phyloP scores from a whole-genome alignment of 2,888 invertebrate species.

The Hybos culiciformis region DNA sequence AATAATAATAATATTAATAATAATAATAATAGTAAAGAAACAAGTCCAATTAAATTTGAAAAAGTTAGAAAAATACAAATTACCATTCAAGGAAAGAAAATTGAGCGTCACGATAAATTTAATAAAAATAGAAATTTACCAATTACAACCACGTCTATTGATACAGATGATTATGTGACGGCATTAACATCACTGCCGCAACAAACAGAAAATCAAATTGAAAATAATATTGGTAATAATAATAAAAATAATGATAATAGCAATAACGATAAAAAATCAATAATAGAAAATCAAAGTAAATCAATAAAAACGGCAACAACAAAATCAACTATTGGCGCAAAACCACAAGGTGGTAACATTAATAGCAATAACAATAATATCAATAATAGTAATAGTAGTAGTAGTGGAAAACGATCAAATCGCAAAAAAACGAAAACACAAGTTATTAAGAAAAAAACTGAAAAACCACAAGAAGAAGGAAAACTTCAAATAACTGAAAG shows the following conservation, averaged over 20 bases:
- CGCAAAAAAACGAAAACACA: conserved; percentile 5
- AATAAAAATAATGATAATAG: no score
- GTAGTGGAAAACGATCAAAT: not conserved
- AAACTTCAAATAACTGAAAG: conserved; percentile 30
- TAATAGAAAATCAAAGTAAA: not conserved
- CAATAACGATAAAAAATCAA: no score
- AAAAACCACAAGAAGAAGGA: conserved; percentile 20
- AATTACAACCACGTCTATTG: conserved; percentile 23
- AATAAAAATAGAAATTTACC: conserved; percentile 14
- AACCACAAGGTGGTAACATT: not conserved
- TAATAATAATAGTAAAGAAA: not conserved
- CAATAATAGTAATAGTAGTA: not conserved
- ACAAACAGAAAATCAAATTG: not conserved
- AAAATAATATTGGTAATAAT: no score
- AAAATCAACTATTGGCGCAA: not conserved
- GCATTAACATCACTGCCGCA: not conserved
- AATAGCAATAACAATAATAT: no score
- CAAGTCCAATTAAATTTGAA: conserved; percentile 16
- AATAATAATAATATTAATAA: not conserved
- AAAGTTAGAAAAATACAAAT: conserved; percentile 27
- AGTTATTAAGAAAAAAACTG: conserved; percentile 11
- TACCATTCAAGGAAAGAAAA: conserved; percentile 30
- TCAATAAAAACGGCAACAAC: not conserved
- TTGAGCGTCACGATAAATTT: conserved; percentile 19
- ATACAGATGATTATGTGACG: conserved; percentile 15